Percentiles rank a stretch among this genome's conserved stretches.
Conservation (phyloP, 1,140 invertebrate genomes). For the Cydia fagiglandana region DNA sequence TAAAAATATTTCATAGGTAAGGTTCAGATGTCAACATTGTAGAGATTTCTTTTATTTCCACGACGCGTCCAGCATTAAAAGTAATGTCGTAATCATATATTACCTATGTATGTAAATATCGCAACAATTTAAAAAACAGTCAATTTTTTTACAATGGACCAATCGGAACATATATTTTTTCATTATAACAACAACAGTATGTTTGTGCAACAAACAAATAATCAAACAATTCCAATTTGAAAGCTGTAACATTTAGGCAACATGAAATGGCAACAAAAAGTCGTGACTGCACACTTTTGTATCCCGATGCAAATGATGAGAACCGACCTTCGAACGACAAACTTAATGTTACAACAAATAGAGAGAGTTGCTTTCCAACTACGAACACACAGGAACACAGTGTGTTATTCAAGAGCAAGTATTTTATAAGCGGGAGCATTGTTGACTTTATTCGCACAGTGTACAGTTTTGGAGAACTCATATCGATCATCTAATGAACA, state of each 20-base stretch:
- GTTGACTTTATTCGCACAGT: constrained; percentile 14
- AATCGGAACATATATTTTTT: not conserved
- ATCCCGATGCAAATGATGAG: constrained; percentile 59
- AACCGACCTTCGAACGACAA: constrained; percentile 58
- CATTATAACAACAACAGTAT: not conserved
- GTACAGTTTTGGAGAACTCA: constrained; percentile 7
- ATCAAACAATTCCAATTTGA: constrained; percentile 36
- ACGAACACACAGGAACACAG: constrained; percentile 32
- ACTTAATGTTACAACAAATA: constrained; percentile 32
- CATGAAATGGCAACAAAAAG: constrained; percentile 52
- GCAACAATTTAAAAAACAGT: too few relatives aligned
- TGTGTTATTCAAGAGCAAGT: constrained; percentile 30
- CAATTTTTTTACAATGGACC: too few relatives aligned
- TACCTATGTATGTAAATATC: too few relatives aligned
- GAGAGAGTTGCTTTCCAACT: constrained; percentile 35
- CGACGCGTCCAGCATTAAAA: too few relatives aligned
- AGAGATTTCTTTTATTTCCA: too few relatives aligned
- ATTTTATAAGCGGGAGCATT: constrained; percentile 9
- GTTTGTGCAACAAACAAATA: constrained; percentile 23
- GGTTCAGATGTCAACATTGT: too few relatives aligned
- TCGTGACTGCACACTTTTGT: constrained; percentile 55
- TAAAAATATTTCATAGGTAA: too few relatives aligned
- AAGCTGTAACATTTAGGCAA: constrained; percentile 51
- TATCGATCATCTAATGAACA: constrained; percentile 47
- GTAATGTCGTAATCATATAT: too few relatives aligned